These are phyloP conservation scores for Cochlearius cochlearius DNA, from an alignment of 2,113 vertebrate genomes.

Conservation along the genomic window DNA sequence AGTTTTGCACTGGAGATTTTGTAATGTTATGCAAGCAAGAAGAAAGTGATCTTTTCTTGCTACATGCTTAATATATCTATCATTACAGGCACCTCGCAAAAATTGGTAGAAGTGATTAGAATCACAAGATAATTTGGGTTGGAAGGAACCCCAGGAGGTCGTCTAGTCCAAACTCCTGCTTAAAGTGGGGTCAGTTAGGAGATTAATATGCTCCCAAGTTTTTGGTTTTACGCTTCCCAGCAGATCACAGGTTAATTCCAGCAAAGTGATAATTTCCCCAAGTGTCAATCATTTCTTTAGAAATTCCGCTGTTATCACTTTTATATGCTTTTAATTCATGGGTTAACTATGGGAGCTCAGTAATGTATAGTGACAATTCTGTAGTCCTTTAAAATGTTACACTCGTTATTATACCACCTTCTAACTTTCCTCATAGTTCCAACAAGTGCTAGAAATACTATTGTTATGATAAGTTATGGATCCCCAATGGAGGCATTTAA, in stretches of 20 bases:
- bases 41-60: background rate
- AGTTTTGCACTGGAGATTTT: background rate
- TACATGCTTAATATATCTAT: background rate
- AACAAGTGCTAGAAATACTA: constrained; percentile 53
- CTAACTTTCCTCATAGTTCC: constrained; percentile 37
- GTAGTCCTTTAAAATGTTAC: constrained; percentile 15
- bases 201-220: background rate
- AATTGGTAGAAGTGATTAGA: background rate
- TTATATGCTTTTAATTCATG: constrained; percentile 43
- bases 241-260: constrained; percentile 4
- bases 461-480: constrained; percentile 65
- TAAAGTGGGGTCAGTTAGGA: background rate
- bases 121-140: background rate
- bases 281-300: constrained; percentile 1
- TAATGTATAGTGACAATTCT: background rate
- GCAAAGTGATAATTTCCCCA: background rate
- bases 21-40: background rate
- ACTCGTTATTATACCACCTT: background rate
- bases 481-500: constrained; percentile 52
- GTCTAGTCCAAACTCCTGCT: background rate
- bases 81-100: background rate
- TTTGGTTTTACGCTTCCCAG: background rate
- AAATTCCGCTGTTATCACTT: background rate
- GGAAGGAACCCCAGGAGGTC: background rate
- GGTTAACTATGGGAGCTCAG: constrained; percentile 28